These are phyloP conservation scores for Petrocephalus microphthalmus DNA, from an alignment of 2,113 vertebrate species.

Conservation along the genomic window DNA sequence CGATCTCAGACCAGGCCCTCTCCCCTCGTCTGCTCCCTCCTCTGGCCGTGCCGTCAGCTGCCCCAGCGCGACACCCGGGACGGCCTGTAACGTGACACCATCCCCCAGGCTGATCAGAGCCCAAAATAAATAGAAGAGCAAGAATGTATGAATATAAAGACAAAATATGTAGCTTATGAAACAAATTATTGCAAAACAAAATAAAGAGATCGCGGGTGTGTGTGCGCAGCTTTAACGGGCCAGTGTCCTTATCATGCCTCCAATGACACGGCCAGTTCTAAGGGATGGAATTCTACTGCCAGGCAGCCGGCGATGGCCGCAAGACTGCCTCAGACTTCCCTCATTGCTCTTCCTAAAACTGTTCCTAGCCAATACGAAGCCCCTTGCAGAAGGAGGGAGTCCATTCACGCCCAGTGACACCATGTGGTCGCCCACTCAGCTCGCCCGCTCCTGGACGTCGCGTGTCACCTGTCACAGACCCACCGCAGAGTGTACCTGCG, in stretches of 20 bases:
- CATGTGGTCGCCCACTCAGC: neutral
- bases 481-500: neutral
- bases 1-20: neutral
- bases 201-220: neutral
- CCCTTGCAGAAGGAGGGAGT: neutral
- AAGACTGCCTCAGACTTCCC: neutral
- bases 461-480: neutral
- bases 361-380: neutral
- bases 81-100: neutral
- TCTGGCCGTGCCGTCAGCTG: neutral
- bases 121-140: neutral
- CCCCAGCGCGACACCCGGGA: neutral
- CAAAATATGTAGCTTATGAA: neutral
- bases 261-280: neutral
- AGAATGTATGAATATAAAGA: neutral
- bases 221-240: neutral
- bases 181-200: neutral
- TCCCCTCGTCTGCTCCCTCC: neutral
- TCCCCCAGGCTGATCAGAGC: neutral
- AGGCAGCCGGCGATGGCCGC: neutral
- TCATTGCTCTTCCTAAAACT: neutral
- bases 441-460: neutral
- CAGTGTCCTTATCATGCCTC: neutral
- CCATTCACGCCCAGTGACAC: neutral
- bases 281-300: neutral